Evolutionary conservation across 2,797 vertebrate genomes (phyloP).

Genomic region (Holocentrus rufus): DNA sequence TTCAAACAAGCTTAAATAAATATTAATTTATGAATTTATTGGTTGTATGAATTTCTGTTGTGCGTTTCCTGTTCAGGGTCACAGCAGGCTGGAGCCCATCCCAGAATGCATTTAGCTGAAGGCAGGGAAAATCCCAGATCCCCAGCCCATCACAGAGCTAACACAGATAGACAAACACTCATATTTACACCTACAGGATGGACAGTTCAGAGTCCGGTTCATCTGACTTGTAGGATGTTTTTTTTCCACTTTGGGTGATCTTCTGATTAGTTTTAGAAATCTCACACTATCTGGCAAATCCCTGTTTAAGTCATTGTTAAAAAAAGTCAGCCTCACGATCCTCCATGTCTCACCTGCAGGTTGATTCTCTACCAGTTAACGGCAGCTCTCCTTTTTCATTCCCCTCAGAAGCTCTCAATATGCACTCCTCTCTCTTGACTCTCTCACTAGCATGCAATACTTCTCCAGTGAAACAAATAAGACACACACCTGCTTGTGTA

Average conservation of each 20-base stretch:
- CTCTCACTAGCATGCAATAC: slow-evolving; percentile 54
- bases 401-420: slow-evolving; percentile 21
- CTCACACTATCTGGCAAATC: not conserved
- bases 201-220: too few species aligned
- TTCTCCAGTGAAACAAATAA: slow-evolving; percentile 55
- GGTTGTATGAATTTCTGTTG: too few species aligned
- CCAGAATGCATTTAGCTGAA: too few species aligned
- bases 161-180: too few species aligned
- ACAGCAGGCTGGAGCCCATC: too few species aligned
- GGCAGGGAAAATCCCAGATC: too few species aligned
- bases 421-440: slow-evolving; percentile 36
- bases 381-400: slow-evolving; percentile 37
- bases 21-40: too few species aligned
- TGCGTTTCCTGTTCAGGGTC: too few species aligned
- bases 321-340: not conserved
- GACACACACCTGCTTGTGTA: slow-evolving; percentile 8
- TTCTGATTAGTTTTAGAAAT: not conserved
- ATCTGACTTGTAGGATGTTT: too few species aligned
- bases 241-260: not conserved
- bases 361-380: slow-evolving; percentile 31
- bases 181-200: too few species aligned
- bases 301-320: too few species aligned
- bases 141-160: too few species aligned
- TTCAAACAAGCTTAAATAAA: not conserved
- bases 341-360: slow-evolving; percentile 1